Evolutionary conservation across 2,888 invertebrate genomes (phyloP).

Genomic region (Tolmerus cingulatus): DNA sequence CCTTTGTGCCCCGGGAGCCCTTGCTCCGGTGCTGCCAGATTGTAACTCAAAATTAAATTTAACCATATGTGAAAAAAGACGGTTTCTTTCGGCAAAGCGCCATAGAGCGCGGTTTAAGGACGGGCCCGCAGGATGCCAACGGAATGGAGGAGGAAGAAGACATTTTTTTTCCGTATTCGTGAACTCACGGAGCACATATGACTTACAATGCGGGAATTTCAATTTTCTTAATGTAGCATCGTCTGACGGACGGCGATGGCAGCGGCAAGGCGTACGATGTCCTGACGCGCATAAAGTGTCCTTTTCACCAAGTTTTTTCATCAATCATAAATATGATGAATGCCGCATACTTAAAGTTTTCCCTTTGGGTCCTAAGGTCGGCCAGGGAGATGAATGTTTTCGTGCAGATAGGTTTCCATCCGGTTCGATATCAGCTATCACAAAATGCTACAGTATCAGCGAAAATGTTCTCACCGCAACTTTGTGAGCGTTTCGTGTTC

Average conservation of each 20-base stretch:
- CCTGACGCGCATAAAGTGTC: neutral
- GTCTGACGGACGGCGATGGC: neutral
- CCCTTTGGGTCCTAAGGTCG: neutral
- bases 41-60: neutral
- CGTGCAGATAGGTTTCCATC: neutral
- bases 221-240: constrained; percentile 8
- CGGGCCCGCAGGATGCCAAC: neutral
- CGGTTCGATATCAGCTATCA: neutral
- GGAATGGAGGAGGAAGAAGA: neutral
- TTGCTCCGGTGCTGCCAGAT: neutral
- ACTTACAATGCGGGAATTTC: neutral
- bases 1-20: neutral
- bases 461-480: neutral
- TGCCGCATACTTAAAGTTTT: neutral
- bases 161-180: neutral
- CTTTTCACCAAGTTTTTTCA: constrained; percentile 21
- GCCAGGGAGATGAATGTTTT: neutral
- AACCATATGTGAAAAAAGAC: neutral
- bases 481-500: neutral
- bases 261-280: neutral
- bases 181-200: neutral
- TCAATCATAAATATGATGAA: constrained; percentile 25
- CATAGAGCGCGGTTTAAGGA: neutral
- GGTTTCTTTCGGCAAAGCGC: neutral
- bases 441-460: neutral